These are phyloP conservation scores for Drosophila incognita DNA, from an alignment of 2,888 invertebrate species.

Conservation along the genomic window DNA sequence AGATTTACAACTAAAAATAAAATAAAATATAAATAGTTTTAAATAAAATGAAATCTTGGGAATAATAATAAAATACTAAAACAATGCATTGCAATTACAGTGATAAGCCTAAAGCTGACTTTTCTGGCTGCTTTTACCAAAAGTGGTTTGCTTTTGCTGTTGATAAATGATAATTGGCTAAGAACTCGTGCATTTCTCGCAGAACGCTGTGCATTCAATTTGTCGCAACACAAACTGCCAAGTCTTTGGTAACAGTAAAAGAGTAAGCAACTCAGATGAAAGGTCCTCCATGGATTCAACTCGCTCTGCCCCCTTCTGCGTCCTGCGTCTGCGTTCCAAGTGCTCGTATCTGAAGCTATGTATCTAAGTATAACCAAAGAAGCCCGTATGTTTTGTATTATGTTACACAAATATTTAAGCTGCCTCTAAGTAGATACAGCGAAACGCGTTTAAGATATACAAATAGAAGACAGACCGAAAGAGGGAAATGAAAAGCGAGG, in stretches of 20 bases:
- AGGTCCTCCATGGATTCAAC: neutral
- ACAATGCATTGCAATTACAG: neutral
- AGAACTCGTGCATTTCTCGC: neutral
- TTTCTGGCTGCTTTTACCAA: neutral
- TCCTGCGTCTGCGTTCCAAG: slow-evolving; percentile 6
- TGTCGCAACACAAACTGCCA: neutral
- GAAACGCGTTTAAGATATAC: slow-evolving; percentile 80
- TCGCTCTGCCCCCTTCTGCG: neutral
- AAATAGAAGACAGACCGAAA: slow-evolving; percentile 45
- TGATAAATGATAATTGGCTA: neutral
- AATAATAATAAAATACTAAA: neutral
- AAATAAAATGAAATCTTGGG: neutral
- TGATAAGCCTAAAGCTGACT: neutral
- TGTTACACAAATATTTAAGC: slow-evolving; percentile 80
- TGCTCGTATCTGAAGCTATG: slow-evolving; percentile 70
- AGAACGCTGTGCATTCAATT: neutral
- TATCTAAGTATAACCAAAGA: slow-evolving; percentile 79
- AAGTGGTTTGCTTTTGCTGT: neutral
- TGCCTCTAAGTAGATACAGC: slow-evolving; percentile 80
- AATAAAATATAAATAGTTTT: neutral
- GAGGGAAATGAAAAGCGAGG: slow-evolving; percentile 37
- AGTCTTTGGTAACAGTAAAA: slow-evolving; percentile 28
- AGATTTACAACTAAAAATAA: neutral
- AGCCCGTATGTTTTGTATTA: slow-evolving; percentile 81
- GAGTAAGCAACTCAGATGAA: slow-evolving; percentile 1